Conservation (phyloP, 2,797 vertebrate genomes). For the Pangasius mekongensis region DNA sequence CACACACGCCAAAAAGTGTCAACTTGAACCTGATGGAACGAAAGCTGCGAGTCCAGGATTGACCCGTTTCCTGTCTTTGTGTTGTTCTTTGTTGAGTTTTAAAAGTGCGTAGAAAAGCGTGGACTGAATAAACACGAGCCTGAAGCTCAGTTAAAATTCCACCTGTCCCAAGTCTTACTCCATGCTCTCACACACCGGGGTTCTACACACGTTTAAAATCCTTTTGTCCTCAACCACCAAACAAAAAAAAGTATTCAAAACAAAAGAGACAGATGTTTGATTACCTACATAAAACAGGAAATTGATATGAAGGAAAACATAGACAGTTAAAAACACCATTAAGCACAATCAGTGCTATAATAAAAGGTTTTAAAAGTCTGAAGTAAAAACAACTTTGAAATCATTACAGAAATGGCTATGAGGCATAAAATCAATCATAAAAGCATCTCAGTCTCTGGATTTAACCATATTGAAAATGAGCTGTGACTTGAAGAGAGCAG, state of each 20-base stretch:
- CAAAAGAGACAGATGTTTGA: neutral
- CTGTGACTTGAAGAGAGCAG: neutral
- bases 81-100: no score
- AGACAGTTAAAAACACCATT: neutral
- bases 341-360: neutral
- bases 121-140: no score
- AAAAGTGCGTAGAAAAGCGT: no score
- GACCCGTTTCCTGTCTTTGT: no score
- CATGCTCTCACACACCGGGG: no score
- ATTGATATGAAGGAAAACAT: neutral
- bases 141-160: no score
- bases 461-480: neutral
- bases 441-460: neutral
- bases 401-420: neutral
- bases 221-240: neutral
- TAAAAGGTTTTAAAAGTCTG: neutral
- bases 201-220: neutral
- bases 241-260: neutral
- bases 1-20: no score
- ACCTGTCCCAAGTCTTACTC: no score
- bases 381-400: neutral
- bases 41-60: no score
- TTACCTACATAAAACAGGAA: neutral
- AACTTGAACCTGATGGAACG: no score
- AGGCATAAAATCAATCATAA: neutral